Percentiles rank a stretch among this genome's conserved stretches.
Conservation (phyloP, 2,888 invertebrate species). For the Drosophila picticornis region DNA sequence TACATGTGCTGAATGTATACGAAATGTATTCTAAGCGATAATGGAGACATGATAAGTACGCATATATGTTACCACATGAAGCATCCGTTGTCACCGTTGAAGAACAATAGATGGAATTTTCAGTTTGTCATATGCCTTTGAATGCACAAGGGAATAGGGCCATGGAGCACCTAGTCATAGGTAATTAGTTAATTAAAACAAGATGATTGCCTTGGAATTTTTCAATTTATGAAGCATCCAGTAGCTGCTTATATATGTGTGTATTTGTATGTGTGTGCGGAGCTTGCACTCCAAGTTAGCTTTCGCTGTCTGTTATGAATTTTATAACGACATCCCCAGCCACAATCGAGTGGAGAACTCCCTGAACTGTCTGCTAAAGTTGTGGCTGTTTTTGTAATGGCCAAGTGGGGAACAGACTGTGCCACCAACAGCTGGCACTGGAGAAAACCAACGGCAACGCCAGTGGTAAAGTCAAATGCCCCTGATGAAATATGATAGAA, state of each 20-base stretch:
- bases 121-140: not conserved
- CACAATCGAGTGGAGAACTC: slow-evolving; percentile 6
- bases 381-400: slow-evolving; percentile 53
- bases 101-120: not conserved
- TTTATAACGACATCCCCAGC: slow-evolving; percentile 47
- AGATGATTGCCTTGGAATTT: not conserved
- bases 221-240: not conserved
- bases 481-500: slow-evolving; percentile 77
- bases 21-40: not conserved
- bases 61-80: not conserved
- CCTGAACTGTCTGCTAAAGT: slow-evolving; percentile 12
- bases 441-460: slow-evolving; percentile 20
- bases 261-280: not conserved
- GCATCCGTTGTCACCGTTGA: not conserved
- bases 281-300: slow-evolving; percentile 52
- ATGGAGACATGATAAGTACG: not conserved
- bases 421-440: slow-evolving; percentile 22
- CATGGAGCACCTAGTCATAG: not conserved
- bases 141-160: not conserved
- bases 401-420: slow-evolving; percentile 37
- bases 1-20: not conserved
- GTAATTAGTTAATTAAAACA: not conserved
- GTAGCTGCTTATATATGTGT: not conserved
- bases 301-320: slow-evolving; percentile 32
- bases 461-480: slow-evolving; percentile 51